phyloP scores from a whole-genome alignment of 2,797 vertebrate species.

The Percopsis omiscomaycus region DNA sequence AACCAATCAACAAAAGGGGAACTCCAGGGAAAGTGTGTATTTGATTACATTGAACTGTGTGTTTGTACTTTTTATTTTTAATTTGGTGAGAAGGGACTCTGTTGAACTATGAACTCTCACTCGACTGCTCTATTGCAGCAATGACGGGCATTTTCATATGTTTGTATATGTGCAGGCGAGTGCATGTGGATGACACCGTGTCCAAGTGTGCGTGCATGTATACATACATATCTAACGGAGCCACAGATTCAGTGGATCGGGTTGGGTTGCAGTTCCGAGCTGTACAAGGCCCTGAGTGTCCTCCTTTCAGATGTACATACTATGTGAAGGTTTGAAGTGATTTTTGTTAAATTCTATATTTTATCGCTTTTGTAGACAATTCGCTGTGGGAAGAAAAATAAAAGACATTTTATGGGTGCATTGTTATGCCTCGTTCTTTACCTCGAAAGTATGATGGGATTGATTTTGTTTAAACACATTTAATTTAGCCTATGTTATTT shows the following conservation, averaged over 20 bases:
- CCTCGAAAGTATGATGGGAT: conserved; percentile 22
- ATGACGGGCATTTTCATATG: conserved; percentile 38
- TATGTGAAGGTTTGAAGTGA: conserved; percentile 88
- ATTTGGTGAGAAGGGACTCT: conserved; percentile 63
- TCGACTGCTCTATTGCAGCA: conserved; percentile 41
- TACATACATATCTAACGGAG: conserved; percentile 36
- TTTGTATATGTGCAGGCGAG: conserved; percentile 34
- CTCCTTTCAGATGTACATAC: conserved; percentile 92
- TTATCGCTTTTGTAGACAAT: conserved; percentile 96
- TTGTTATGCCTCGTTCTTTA: conserved; percentile 69
- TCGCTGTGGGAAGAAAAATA: conserved; percentile 90
- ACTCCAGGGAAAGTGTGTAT: conserved; percentile 67
- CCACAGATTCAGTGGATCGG: conserved; percentile 53
- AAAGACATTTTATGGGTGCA: conserved; percentile 87
- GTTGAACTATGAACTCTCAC: conserved; percentile 71
- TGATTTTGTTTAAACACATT: background rate
- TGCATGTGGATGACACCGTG: conserved; percentile 22
- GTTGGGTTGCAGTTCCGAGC: conserved; percentile 67
- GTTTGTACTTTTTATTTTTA: conserved; percentile 67
- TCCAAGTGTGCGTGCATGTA: conserved; percentile 32
- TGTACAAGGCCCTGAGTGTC: conserved; percentile 72
- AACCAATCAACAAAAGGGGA: conserved; percentile 69
- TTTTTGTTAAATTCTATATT: conserved; percentile 93
- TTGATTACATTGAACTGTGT: conserved; percentile 67
- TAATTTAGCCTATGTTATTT: conserved; percentile 2